Evolutionary conservation across 2,888 invertebrate species (phyloP).

Genomic region (Morpho achilles): DNA sequence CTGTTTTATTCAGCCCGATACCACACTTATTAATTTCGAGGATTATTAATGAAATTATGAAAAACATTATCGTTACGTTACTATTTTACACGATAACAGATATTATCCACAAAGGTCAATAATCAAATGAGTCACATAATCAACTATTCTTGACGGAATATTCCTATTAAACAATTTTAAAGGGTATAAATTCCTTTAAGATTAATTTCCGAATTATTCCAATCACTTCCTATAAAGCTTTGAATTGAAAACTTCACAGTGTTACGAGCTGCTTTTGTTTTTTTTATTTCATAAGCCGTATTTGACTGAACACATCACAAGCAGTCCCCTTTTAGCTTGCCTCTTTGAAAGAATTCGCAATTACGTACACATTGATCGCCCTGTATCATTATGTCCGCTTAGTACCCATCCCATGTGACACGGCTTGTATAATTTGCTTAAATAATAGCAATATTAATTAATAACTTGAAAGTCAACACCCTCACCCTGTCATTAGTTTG

Average conservation of each 20-base stretch:
- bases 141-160: too few species aligned
- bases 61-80: too few species aligned
- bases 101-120: too few species aligned
- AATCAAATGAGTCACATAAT: too few species aligned
- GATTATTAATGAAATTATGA: too few species aligned
- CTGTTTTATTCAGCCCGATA: too few species aligned
- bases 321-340: constrained; percentile 11
- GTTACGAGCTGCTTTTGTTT: constrained; percentile 9
- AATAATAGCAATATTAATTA: constrained; percentile 76
- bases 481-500: constrained; percentile 74
- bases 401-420: constrained; percentile 17
- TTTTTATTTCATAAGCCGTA: constrained; percentile 26
- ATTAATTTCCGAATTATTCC: constrained; percentile 4
- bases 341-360: constrained; percentile 21
- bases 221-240: constrained; percentile 5
- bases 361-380: constrained; percentile 18
- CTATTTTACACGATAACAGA: too few species aligned
- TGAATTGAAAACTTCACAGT: constrained; percentile 7
- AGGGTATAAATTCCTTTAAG: constrained; percentile 6
- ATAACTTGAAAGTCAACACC: constrained; percentile 75
- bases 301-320: constrained; percentile 10
- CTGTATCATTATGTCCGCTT: constrained; percentile 24
- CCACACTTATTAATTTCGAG: too few species aligned
- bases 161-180: constrained; percentile 1
- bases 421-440: constrained; percentile 49